Evolutionary conservation across 2,888 invertebrate genomes (phyloP).

Genomic region (Ypsolopha sequella): DNA sequence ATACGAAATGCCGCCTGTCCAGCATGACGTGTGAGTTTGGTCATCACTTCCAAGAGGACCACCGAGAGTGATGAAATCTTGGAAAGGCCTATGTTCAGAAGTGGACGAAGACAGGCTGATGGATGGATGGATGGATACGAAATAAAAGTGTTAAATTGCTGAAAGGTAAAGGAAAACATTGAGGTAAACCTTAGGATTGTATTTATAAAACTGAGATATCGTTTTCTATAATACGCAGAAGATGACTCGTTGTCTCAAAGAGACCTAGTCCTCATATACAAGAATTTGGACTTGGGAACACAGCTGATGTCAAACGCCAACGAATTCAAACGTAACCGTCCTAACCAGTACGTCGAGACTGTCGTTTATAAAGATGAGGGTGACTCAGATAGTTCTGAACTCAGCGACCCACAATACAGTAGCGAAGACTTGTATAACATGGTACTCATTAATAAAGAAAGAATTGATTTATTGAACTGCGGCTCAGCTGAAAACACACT

Average conservation of each 20-base stretch:
- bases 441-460: no score
- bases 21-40: no score
- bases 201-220: not conserved
- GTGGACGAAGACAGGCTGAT: no score
- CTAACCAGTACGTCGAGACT: slow-evolving; percentile 51
- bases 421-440: slow-evolving; percentile 36
- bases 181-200: no score
- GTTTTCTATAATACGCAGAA: slow-evolving; percentile 15
- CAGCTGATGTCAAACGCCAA: slow-evolving; percentile 30
- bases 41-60: no score
- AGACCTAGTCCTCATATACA: slow-evolving; percentile 50
- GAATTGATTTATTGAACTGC: no score
- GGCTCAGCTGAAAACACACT: slow-evolving; percentile 34
- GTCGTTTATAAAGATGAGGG: slow-evolving; percentile 36
- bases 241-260: slow-evolving; percentile 30
- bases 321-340: slow-evolving; percentile 19
- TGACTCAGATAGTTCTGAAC: slow-evolving; percentile 40
- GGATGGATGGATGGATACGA: no score
- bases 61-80: no score
- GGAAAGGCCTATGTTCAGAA: no score
- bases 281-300: slow-evolving; percentile 47
- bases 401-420: slow-evolving; percentile 32
- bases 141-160: no score
- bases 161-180: no score
- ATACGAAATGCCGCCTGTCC: no score